Evolutionary conservation across 2,888 invertebrate species (phyloP).

Genomic region (Coenonympha glycerion): DNA sequence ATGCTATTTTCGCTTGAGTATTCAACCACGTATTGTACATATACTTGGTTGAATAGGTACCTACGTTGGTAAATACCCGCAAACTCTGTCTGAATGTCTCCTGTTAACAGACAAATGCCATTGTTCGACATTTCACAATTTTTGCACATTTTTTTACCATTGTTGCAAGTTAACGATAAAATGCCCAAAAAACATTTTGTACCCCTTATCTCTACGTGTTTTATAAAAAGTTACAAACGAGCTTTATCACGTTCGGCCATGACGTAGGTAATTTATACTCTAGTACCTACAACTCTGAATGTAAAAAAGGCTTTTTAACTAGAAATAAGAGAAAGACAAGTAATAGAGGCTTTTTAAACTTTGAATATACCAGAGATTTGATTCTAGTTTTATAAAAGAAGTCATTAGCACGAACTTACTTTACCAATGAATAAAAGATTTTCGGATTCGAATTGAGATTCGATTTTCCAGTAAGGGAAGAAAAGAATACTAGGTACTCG

Average conservation of each 20-base stretch:
- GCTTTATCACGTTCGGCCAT: too few relatives aligned
- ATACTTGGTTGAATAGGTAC: too few relatives aligned
- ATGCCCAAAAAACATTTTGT: background rate
- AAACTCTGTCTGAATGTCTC: background rate
- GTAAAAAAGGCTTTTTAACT: too few relatives aligned
- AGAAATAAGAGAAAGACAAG: too few relatives aligned
- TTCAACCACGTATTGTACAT: too few relatives aligned
- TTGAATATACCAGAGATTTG: background rate
- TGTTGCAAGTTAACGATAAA: background rate
- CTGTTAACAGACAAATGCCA: background rate
- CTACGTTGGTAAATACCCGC: background rate
- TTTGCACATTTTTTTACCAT: slow-evolving; percentile 5
- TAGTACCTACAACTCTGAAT: too few relatives aligned
- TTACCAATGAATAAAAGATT: slow-evolving; percentile 7
- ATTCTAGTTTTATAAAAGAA: background rate
- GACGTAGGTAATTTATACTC: too few relatives aligned
- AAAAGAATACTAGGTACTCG: too few relatives aligned
- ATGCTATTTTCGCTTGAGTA: background rate
- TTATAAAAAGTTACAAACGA: slow-evolving; percentile 3
- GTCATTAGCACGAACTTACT: slow-evolving; percentile 10
- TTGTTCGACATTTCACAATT: background rate
- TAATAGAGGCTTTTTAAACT: background rate
- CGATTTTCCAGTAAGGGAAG: slow-evolving; percentile 12
- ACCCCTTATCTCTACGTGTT: background rate
- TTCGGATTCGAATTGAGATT: slow-evolving; percentile 8